Base-by-base conservation (phyloP, 2,797 vertebrate genomes). In the Glyptemys insculpta region DNA sequence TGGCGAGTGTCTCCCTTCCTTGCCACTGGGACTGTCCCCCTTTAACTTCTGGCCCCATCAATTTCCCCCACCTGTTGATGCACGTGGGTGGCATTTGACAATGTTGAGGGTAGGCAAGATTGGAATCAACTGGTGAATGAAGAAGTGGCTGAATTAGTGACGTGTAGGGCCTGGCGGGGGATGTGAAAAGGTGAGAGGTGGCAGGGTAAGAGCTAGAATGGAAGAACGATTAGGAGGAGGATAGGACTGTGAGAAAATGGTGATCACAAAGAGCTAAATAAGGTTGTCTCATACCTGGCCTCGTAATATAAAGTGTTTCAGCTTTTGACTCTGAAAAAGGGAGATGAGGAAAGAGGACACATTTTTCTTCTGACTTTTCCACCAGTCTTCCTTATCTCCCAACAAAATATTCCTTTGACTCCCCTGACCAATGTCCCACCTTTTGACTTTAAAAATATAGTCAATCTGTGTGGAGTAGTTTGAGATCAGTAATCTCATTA, bases 281-380 rank as follows among this genome's bases (percentile, higher is more conserved):
- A 0, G 0, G 87, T 93, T 87, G 54, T 6, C 3, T 65, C 79
- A 34, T 78, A 1, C 0, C 2, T 47, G 1, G 14, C 91, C 23
- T 19, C 83, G 86, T 95, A 82, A 87, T 93, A 65, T 49, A 8
- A 76, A 81, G 4, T 59, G 37, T 5, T 90, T 25, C 41, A 44
- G 37, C 72, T 44, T 76, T 76, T 76, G 12, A 15, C 25, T 76
- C 25, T 47, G 72, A 76, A 29, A 47, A 76, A 12, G 41, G 12
- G 25, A 76, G 25, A 76, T 27, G 72, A 76, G 41, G 41, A 76
- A 76, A 44, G 2, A 44, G 68, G 10, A 12, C 9, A 12, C 34
- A 41, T 47, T 47, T 76, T 72, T 47, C 41, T 74, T 74, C 21
- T 5, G 7, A 12, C 37, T 15, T 76, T 27, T 47, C 41, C 41